Conservation (phyloP, 1,140 invertebrate species). For the Nomia melanderi region DNA sequence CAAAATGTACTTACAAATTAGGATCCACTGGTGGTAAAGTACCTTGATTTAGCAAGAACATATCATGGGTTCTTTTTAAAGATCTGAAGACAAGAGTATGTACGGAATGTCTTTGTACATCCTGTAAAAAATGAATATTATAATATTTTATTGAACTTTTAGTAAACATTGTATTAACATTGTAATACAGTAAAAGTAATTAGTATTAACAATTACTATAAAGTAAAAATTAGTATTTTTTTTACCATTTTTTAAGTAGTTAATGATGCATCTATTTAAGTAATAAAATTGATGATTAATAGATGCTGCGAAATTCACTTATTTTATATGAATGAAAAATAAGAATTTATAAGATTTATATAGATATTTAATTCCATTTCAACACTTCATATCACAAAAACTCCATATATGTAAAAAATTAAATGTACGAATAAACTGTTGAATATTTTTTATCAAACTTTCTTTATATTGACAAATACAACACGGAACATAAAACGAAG, state of each 20-base stretch:
- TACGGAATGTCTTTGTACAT: constrained; percentile 97
- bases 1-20: constrained; percentile 85
- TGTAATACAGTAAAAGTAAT: background rate
- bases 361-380: too few species aligned
- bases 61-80: constrained; percentile 98
- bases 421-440: too few species aligned
- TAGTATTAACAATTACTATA: background rate
- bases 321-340: too few species aligned
- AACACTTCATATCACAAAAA: too few species aligned
- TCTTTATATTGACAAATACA: too few species aligned
- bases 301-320: too few species aligned
- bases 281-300: too few species aligned
- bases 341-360: too few species aligned
- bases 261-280: background rate
- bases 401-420: too few species aligned
- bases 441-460: too few species aligned
- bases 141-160: background rate
- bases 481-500: too few species aligned
- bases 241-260: constrained; percentile 33
- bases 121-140: constrained; percentile 74
- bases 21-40: constrained; percentile 92
- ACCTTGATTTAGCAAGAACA: constrained; percentile 96
- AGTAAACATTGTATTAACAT: background rate
- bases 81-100: constrained; percentile 98
- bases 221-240: background rate